Evolutionary conservation across 1,140 invertebrate genomes (phyloP).

Genomic region (Drosophila arawakana): DNA sequence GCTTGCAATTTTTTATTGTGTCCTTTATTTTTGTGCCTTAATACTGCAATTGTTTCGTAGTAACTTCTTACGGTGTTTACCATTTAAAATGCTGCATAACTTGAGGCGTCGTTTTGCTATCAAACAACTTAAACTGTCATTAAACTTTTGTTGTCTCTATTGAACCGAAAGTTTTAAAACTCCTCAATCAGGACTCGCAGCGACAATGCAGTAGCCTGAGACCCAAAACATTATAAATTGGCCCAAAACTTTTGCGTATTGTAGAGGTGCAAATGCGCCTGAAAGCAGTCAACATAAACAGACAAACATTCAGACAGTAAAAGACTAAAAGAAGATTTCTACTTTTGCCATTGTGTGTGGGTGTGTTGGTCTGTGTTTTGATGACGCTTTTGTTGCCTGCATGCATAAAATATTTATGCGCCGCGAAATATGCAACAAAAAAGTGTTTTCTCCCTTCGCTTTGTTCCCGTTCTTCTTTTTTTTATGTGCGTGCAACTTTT

Average conservation of each 20-base stretch:
- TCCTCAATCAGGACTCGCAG: slow-evolving; percentile 32
- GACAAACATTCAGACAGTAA: background rate
- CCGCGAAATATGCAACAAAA: slow-evolving; percentile 76
- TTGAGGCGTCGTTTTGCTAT: slow-evolving; percentile 31
- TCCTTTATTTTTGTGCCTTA: background rate
- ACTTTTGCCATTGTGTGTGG: slow-evolving; percentile 59
- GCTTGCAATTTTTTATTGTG: too few species aligned
- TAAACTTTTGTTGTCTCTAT: slow-evolving; percentile 76
- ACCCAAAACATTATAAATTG: slow-evolving; percentile 59
- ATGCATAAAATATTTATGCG: slow-evolving; percentile 82
- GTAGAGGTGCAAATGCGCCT: slow-evolving; percentile 70
- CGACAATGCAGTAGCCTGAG: slow-evolving; percentile 35
- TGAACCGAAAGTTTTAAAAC: slow-evolving; percentile 50
- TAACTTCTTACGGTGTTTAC: slow-evolving; percentile 28
- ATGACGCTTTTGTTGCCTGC: slow-evolving; percentile 72
- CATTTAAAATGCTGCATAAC: slow-evolving; percentile 38
- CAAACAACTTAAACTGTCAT: slow-evolving; percentile 84
- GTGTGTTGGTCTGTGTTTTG: slow-evolving; percentile 38
- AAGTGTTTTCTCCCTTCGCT: slow-evolving; percentile 41
- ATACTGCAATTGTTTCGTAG: background rate
- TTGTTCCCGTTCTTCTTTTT: slow-evolving; percentile 14
- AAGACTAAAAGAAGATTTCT: slow-evolving; percentile 29
- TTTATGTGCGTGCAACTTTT: slow-evolving; percentile 78
- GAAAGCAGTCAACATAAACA: slow-evolving; percentile 20
- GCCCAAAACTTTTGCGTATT: slow-evolving; percentile 60